A percentile compares a stretch with the other conserved stretches of the same genome.
phyloP scores from a whole-genome alignment of 2,113 vertebrate genomes.

The Cynocephalus volans region DNA sequence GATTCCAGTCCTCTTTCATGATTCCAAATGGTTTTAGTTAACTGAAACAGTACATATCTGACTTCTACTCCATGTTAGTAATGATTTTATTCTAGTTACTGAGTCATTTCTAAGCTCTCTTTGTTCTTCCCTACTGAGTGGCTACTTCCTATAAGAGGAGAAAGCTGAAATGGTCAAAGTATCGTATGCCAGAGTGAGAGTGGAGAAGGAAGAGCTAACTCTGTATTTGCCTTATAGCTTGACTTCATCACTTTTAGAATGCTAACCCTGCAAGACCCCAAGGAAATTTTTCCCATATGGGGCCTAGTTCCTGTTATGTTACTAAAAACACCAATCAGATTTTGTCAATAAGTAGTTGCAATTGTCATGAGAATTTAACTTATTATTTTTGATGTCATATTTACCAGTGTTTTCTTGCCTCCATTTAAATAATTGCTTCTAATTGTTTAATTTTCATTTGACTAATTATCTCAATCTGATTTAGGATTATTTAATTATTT shows the following conservation, averaged over 20 bases:
- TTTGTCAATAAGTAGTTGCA: background rate
- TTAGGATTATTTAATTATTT: conserved; percentile 47
- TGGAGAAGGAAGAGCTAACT: background rate
- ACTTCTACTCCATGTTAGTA: background rate
- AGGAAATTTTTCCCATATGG: background rate
- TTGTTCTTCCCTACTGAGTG: background rate
- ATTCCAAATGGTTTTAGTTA: conserved; percentile 2
- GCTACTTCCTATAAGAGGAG: background rate
- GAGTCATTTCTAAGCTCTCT: background rate
- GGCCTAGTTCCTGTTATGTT: background rate
- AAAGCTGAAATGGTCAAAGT: conserved; percentile 27
- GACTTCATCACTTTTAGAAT: background rate
- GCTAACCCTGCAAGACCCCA: background rate
- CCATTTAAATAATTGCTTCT: conserved; percentile 1
- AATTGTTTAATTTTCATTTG: conserved; percentile 53
- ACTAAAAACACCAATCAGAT: background rate
- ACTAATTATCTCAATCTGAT: conserved; percentile 33
- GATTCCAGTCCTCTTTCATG: background rate
- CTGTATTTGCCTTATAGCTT: background rate
- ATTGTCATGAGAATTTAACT: background rate
- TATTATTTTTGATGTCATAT: conserved; percentile 23
- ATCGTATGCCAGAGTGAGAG: background rate
- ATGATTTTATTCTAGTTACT: background rate
- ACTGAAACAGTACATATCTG: background rate
- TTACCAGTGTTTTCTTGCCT: conserved; percentile 34